Base-by-base conservation (phyloP, 1,140 invertebrate species). In the Wiebesia pumilae region DNA sequence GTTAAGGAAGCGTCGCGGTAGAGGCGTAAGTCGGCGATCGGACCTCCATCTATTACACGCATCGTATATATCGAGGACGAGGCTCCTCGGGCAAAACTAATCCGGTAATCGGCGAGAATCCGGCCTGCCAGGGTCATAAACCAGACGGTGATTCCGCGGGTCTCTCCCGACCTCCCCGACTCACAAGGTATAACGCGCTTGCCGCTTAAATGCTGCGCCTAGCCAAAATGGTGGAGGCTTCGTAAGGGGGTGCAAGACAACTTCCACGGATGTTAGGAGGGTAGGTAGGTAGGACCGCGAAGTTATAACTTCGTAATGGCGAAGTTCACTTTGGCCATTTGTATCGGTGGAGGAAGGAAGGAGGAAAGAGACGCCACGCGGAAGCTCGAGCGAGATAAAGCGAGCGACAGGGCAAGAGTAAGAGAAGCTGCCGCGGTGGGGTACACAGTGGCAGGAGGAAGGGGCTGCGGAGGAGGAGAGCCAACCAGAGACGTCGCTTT, bases 321-420 rank as follows among this genome's bases (percentile, higher is more conserved):
- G 87, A 93, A 93, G 92, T 93, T 93, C 92, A 93, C 92, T 93
- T 93, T 92, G 90, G 90, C 90, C 92, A 93, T 93, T 93, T 92
- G 91, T 92, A 91, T 92, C 91, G 90, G 88, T 81, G 88, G 88
- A 78, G 85, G 78, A 87, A 58, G 81, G 67, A 87, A 43, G 88
- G 88, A 78, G 85, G 78, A 87, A 58, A 73, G 67, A 87, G 62
- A 38, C 86, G 88, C 69, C 65, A 58, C 77, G 82, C 77, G 80
- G 78, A 54, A 65, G 80, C 43, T 16, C 54, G 30, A n/a, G 40
- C 6, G 86, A 87, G 84, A 83, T 75, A 88, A 88, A 86, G 87
- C 69, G 82, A 71, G 85, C 65, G 85, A 16, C 77, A 86, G 79
- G 51, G 69, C 73, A 75, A 87, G 62, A 81, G 43, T 79, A 58